These are phyloP conservation scores for Megaceryle alcyon DNA, from an alignment of 2,797 vertebrate species.

Conservation along the genomic window DNA sequence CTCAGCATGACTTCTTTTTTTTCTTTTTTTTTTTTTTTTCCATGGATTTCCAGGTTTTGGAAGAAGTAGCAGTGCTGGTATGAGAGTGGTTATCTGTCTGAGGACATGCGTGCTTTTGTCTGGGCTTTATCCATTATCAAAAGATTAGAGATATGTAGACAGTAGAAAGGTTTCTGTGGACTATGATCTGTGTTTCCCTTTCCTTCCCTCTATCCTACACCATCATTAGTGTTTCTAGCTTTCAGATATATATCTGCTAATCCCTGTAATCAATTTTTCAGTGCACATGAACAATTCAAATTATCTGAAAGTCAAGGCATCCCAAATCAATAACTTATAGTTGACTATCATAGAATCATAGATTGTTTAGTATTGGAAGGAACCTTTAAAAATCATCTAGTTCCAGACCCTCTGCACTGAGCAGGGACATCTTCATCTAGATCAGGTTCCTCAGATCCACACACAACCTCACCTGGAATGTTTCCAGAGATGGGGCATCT, in stretches of 20 bases:
- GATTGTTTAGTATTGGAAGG: no score
- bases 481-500: no score
- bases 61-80: background rate
- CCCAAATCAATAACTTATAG: background rate
- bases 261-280: background rate
- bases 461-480: no score
- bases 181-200: background rate
- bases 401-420: no score
- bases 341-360: background rate
- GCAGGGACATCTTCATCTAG: background rate
- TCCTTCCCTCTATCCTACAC: background rate
- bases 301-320: background rate
- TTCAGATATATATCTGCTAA: background rate
- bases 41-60: background rate
- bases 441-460: background rate
- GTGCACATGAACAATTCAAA: background rate
- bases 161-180: background rate
- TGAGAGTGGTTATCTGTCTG: background rate
- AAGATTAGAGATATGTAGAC: background rate
- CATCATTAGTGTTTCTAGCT: background rate
- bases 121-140: background rate
- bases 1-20: no score
- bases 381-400: no score
- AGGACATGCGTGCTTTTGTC: rapidly evolving
- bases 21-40: background rate